Percentiles rank a stretch among this genome's conserved stretches.
phyloP scores from a whole-genome alignment of 2,113 vertebrate species.

The Dendropsophus ebraccatus region DNA sequence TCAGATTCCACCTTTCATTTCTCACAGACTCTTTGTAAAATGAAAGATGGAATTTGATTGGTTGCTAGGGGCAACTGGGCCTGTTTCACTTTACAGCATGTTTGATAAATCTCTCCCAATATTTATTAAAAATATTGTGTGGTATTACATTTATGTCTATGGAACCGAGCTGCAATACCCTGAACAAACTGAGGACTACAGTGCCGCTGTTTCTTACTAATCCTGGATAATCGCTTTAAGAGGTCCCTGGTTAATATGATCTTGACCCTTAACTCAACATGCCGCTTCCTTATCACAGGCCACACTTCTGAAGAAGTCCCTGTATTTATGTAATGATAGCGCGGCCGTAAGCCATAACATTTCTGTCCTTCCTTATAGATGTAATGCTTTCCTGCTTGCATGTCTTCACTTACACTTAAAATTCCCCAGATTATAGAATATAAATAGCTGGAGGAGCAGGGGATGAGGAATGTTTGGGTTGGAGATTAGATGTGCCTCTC shows the following conservation, averaged over 20 bases:
- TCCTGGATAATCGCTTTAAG: not conserved
- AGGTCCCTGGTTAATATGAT: not conserved
- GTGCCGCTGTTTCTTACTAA: too few relatives aligned
- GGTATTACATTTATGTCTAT: too few relatives aligned
- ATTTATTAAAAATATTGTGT: too few relatives aligned
- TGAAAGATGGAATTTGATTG: too few relatives aligned
- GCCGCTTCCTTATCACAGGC: not conserved
- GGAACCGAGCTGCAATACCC: too few relatives aligned
- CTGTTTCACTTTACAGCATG: too few relatives aligned
- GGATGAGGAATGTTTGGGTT: constrained; percentile 50
- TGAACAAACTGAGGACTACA: too few relatives aligned
- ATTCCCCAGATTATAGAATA: constrained; percentile 38
- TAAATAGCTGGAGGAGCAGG: constrained; percentile 33
- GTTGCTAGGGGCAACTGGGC: too few relatives aligned
- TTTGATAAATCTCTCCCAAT: too few relatives aligned
- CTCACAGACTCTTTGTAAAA: too few relatives aligned
- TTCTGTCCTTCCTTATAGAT: too few relatives aligned
- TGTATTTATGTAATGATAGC: not conserved
- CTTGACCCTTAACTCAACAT: not conserved
- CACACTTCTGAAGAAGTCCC: not conserved
- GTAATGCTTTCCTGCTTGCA: not conserved
- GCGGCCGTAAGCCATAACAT: not conserved
- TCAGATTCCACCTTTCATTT: too few relatives aligned
- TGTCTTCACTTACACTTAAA: constrained; percentile 41
- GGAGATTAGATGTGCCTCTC: constrained; percentile 35